Evolutionary conservation across 2,888 invertebrate species (phyloP), one percentile per base, ranked within the genome.

Genomic region (Exephanes ischioxanthus): DNA sequence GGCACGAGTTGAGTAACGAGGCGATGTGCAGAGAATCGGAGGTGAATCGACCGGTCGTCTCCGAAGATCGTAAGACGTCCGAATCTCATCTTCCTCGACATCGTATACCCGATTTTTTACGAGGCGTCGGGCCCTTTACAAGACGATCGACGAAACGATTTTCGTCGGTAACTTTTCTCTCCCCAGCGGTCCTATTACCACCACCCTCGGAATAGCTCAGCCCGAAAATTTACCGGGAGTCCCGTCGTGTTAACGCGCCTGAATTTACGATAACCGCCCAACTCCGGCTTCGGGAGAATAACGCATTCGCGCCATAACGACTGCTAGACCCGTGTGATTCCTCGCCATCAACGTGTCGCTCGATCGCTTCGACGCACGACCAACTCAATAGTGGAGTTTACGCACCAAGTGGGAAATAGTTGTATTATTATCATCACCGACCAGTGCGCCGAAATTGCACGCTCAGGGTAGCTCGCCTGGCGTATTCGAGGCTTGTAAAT

Each of bases 51-150:
- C 58, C 22, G 7, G 58, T 14, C 58, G 58, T 58, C 22, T 58
- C 19, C 11, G 26, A 58, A 22, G 58, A 58, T 58, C 58, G 58
- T 58, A 58, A 72, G 66, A 48, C 78, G 73, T 58, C 58, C 53
- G 48, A 75, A 82, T 48, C 73, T 81, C 81, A 70, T 82, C 75
- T 78, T 55, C 7, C 41, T 76, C 75, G 75, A 82, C 82, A 82
- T 85, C 85, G 82, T 85, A 85, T 75, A 79, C 79, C 41, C 72
- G 63, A 75, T 33, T 61, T 76, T 85, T 85, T 85, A 85, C 75
- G 85, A 85, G 58, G 48, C 48, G 75, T 68, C 81, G 79, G 55
- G 78, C 78, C 77, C 80, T 84, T 51, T 76, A 71, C 80, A 14
- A 48, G 80, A 41, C 72, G 45, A 61, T 81, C 78, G 66, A 81